Evolutionary conservation across 2,797 vertebrate genomes (phyloP).

Genomic region (Thamnophis elegans): DNA sequence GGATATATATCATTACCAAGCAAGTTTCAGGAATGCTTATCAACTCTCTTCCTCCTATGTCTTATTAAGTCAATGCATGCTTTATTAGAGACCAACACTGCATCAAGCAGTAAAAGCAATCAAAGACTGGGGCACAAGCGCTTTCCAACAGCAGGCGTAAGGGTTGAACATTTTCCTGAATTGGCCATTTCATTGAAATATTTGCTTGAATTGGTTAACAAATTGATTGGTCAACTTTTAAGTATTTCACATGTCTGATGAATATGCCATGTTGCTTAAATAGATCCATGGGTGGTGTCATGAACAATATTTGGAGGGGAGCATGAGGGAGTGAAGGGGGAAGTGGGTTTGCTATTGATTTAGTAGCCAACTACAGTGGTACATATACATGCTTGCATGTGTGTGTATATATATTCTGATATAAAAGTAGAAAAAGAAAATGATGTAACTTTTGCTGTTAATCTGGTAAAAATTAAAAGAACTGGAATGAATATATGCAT

Average conservation of each 20-base stretch:
- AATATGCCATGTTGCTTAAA: background rate
- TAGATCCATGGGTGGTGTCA: background rate
- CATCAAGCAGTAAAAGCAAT: background rate
- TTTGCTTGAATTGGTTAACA: background rate
- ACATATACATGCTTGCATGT: background rate
- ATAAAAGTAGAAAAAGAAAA: background rate
- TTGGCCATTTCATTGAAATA: background rate
- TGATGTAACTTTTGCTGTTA: background rate
- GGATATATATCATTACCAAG: background rate
- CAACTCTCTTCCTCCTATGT: background rate
- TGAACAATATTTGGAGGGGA: background rate
- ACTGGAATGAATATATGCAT: background rate
- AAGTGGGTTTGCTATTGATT: too few relatives aligned
- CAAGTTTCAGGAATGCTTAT: background rate
- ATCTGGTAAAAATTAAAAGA: background rate
- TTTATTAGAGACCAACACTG: background rate
- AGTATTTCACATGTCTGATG: background rate
- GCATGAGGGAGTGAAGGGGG: too few relatives aligned
- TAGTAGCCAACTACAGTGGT: too few relatives aligned
- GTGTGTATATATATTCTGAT: background rate
- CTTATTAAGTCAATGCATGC: background rate
- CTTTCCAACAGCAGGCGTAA: background rate
- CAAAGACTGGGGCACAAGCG: background rate
- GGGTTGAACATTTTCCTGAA: background rate
- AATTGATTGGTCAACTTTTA: background rate